Conservation (phyloP, 2,113 vertebrate genomes). For the Ceyx margarethae region DNA sequence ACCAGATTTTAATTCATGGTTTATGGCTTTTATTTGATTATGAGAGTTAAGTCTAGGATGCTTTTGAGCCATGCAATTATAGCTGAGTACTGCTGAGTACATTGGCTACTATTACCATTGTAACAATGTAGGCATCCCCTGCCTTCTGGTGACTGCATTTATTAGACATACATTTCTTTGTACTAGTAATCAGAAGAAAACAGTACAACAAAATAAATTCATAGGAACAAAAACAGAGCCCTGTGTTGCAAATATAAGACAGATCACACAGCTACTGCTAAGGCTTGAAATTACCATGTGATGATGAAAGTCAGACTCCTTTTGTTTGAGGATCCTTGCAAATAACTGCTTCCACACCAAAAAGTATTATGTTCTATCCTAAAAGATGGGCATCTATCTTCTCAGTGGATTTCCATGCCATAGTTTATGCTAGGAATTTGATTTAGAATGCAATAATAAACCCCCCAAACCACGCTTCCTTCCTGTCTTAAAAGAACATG, state of each 20-base stretch:
- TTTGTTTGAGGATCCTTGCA: not conserved
- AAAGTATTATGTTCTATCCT: not conserved
- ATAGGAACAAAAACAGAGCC: not conserved
- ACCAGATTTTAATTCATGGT: not conserved
- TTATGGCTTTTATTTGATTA: not conserved
- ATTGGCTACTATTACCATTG: not conserved
- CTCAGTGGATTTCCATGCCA: not conserved
- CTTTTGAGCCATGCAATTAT: not conserved
- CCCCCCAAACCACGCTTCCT: not conserved
- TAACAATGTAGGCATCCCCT: not conserved
- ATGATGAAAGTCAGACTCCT: not conserved
- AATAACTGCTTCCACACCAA: not conserved
- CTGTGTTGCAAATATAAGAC: not conserved
- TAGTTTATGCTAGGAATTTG: constrained; percentile 36
- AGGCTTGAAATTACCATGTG: not conserved
- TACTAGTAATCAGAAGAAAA: not conserved
- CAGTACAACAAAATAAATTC: not conserved
- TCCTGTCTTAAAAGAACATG: constrained; percentile 52
- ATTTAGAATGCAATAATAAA: constrained; percentile 61
- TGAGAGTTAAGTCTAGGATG: not conserved
- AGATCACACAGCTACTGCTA: not conserved
- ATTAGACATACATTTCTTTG: not conserved
- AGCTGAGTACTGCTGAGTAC: not conserved
- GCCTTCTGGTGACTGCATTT: not conserved
- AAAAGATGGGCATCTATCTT: not conserved